phyloP scores from a whole-genome alignment of 2,888 invertebrate species.

The Pedicia rivosa region DNA sequence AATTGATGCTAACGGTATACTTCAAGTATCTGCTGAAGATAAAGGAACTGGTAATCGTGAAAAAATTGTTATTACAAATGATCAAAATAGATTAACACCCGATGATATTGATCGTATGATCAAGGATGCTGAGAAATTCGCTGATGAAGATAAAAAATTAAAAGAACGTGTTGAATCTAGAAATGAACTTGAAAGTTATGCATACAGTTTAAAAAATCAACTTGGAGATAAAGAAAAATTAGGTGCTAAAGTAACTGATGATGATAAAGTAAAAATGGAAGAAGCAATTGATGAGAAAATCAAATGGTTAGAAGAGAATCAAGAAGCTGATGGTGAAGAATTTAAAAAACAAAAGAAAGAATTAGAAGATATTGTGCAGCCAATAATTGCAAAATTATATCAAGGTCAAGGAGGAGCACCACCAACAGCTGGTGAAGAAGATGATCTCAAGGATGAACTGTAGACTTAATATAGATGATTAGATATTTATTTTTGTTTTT shows the following conservation, averaged over 20 bases:
- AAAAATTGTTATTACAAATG: slow-evolving; percentile 97
- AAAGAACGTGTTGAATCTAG: slow-evolving; percentile 92
- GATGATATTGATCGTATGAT: slow-evolving; percentile 99
- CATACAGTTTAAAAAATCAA: slow-evolving; percentile 96
- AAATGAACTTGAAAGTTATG: slow-evolving; percentile 93
- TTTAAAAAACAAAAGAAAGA: slow-evolving; percentile 92
- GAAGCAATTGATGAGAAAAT: slow-evolving; percentile 92
- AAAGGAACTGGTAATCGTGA: slow-evolving; percentile 98
- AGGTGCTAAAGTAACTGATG: slow-evolving; percentile 74
- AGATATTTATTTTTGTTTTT: too few relatives aligned
- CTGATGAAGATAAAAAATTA: slow-evolving; percentile 95
- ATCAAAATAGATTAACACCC: slow-evolving; percentile 90
- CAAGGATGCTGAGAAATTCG: slow-evolving; percentile 96
- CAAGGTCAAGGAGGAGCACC: slow-evolving; percentile 69
- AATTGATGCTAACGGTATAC: slow-evolving; percentile 86
- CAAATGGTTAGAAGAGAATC: slow-evolving; percentile 95
- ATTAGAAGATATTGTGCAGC: slow-evolving; percentile 87
- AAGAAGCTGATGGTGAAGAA: slow-evolving; percentile 80
- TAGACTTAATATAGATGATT: too few relatives aligned
- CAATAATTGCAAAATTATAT: slow-evolving; percentile 94
- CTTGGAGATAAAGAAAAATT: slow-evolving; percentile 93
- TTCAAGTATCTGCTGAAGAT: slow-evolving; percentile 95
- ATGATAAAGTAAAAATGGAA: slow-evolving; percentile 90
- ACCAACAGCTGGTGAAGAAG: slow-evolving; percentile 53
- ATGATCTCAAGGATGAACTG: slow-evolving; percentile 74